Percentiles rank a stretch among this genome's conserved stretches.
Conservation (phyloP, 2,113 vertebrate species). For the Oncorhynchus masou region DNA sequence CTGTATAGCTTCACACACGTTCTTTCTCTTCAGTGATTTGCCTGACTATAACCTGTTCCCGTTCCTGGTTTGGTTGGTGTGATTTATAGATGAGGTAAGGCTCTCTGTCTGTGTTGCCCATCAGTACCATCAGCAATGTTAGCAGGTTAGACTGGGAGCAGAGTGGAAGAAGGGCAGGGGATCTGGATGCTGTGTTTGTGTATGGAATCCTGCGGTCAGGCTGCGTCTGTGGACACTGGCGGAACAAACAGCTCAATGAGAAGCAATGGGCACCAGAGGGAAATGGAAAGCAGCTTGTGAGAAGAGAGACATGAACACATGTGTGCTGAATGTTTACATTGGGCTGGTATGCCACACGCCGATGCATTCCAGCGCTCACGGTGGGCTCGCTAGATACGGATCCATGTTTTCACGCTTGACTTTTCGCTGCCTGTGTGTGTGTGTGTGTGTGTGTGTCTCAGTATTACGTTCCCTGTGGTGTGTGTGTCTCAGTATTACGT, state of each 20-base stretch:
- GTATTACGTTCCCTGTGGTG: too few species aligned
- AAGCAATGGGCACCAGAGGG: conserved; percentile 59
- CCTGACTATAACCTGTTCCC: too few species aligned
- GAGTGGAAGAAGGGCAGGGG: conserved; percentile 37
- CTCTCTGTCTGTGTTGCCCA: not conserved
- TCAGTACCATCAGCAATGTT: not conserved
- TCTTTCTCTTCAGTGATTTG: too few species aligned
- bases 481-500: too few species aligned
- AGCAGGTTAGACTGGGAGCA: conserved; percentile 7
- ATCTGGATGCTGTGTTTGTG: conserved; percentile 62
- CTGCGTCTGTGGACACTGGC: conserved; percentile 62
- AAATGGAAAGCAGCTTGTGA: conserved; percentile 66
- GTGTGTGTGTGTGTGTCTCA: conserved; percentile 37
- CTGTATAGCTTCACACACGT: not conserved
- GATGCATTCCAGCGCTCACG: conserved; percentile 69
- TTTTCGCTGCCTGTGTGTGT: conserved; percentile 62
- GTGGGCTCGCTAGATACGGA: conserved; percentile 69
- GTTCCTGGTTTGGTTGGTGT: too few species aligned
- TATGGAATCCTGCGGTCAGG: conserved; percentile 61
- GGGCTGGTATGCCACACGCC: conserved; percentile 55
- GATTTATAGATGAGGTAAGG: too few species aligned
- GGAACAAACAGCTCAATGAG: conserved; percentile 66
- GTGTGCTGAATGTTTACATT: conserved; percentile 70
- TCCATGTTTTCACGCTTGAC: conserved; percentile 67
- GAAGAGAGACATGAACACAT: conserved; percentile 56